Percentiles rank a stretch among this genome's conserved stretches.
phyloP scores from a whole-genome alignment of 1,140 invertebrate genomes.

The Drosophila neocordata region DNA sequence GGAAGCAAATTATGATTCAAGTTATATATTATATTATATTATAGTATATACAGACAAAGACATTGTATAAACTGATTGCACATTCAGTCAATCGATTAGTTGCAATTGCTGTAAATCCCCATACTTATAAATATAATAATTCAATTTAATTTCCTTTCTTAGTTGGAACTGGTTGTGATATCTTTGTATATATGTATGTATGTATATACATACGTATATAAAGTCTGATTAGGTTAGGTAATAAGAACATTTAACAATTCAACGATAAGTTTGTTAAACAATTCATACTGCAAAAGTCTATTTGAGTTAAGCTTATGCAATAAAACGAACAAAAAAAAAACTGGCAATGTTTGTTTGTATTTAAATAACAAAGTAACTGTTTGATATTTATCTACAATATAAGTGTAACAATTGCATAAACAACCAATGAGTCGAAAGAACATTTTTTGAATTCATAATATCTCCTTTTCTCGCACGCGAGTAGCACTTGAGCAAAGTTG shows the following conservation, averaged over 20 bases:
- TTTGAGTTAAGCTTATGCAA: background rate
- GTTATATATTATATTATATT: too few species aligned
- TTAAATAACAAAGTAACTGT: background rate
- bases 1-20: too few species aligned
- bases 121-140: too few species aligned
- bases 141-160: background rate
- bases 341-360: too few species aligned
- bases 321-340: too few species aligned
- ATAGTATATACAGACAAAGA: too few species aligned
- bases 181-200: background rate
- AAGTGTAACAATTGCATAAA: constrained; percentile 5
- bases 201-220: too few species aligned
- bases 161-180: background rate
- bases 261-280: background rate
- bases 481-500: background rate
- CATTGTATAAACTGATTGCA: background rate
- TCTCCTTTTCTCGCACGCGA: constrained; percentile 37
- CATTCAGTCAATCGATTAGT: too few species aligned
- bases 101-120: background rate
- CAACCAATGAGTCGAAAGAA: background rate
- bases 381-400: background rate
- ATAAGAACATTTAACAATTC: background rate
- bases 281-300: background rate
- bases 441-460: constrained; percentile 29
- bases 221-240: background rate